A percentile compares a stretch with the other conserved stretches of the same genome.
phyloP scores from a whole-genome alignment of 2,888 invertebrate genomes.

The Drosophila ochracea region DNA sequence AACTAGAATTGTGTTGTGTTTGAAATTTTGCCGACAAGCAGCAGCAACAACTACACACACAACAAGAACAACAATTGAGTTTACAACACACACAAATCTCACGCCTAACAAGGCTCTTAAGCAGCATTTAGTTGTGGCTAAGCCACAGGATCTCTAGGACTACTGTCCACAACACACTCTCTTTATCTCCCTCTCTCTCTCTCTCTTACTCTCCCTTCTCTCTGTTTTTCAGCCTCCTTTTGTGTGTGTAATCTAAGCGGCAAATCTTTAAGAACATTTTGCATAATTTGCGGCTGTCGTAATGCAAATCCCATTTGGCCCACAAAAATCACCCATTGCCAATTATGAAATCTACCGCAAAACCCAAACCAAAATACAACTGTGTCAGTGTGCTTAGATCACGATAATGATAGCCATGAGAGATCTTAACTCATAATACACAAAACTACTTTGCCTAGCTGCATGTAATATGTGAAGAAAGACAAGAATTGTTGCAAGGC shows the following conservation, averaged over 20 bases:
- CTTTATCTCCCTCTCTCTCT: neutral
- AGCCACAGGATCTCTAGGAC: conserved; percentile 49
- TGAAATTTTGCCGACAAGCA: conserved; percentile 72
- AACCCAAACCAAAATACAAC: conserved; percentile 6
- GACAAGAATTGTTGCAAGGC: neutral
- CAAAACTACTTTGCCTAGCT: conserved; percentile 6
- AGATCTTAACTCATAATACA: conserved; percentile 38
- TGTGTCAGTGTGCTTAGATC: conserved; percentile 2
- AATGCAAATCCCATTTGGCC: conserved; percentile 67
- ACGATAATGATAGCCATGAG: conserved; percentile 8
- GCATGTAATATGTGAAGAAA: conserved; percentile 18
- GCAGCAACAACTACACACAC: conserved; percentile 20
- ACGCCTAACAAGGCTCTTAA: conserved; percentile 78
- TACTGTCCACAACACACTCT: conserved; percentile 10
- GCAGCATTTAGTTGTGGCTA: conserved; percentile 76
- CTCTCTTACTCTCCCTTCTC: conserved; percentile 19
- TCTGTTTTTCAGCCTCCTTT: neutral
- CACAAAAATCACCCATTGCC: conserved; percentile 26
- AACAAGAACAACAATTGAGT: conserved; percentile 16
- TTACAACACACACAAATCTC: conserved; percentile 61
- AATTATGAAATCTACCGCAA: conserved; percentile 46
- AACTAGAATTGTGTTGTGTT: conserved; percentile 41
- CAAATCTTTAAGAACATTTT: conserved; percentile 72
- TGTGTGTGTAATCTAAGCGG: conserved; percentile 64
- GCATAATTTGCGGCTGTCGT: conserved; percentile 74